Evolutionary conservation across 2,888 invertebrate species (phyloP).

Genomic region (Drosophila melanosoma): DNA sequence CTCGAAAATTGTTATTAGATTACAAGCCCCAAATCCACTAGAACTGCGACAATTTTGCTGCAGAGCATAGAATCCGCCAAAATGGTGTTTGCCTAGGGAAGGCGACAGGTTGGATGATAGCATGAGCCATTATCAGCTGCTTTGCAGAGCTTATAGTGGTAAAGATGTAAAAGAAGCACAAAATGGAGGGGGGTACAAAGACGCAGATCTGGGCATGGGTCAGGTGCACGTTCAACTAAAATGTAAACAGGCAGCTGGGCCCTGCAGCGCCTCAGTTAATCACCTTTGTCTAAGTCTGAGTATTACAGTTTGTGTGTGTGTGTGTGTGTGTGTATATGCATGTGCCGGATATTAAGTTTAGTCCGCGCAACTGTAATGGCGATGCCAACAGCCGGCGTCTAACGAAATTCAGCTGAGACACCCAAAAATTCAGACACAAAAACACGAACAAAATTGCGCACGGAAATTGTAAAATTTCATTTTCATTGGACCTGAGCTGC

Average conservation of each 20-base stretch:
- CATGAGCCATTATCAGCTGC: slow-evolving; percentile 73
- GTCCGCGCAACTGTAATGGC: slow-evolving; percentile 70
- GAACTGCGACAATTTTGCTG: slow-evolving; percentile 57
- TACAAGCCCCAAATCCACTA: slow-evolving; percentile 32
- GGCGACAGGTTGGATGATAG: slow-evolving; percentile 19
- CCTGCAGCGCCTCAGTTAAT: slow-evolving; percentile 25
- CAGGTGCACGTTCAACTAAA: slow-evolving; percentile 66
- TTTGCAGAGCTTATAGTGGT: slow-evolving; percentile 62
- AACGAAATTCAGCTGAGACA: slow-evolving; percentile 44
- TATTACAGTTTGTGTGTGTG: background rate
- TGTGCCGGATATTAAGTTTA: slow-evolving; percentile 73
- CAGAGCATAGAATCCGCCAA: slow-evolving; percentile 45
- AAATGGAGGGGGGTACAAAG: background rate
- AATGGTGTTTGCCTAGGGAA: slow-evolving; percentile 34
- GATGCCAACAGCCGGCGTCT: slow-evolving; percentile 70
- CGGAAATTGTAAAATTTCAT: slow-evolving; percentile 78
- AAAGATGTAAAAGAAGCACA: background rate
- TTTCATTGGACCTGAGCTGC: slow-evolving; percentile 42
- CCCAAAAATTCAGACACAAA: background rate
- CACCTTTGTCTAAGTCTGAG: slow-evolving; percentile 37
- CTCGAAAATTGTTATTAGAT: slow-evolving; percentile 66
- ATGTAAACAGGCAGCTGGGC: slow-evolving; percentile 65
- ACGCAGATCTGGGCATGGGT: slow-evolving; percentile 56
- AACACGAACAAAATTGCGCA: slow-evolving; percentile 36
- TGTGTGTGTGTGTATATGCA: slow-evolving; percentile 4